Evolutionary conservation across 2,888 invertebrate species (phyloP).

Genomic region (Acleris sparsana): DNA sequence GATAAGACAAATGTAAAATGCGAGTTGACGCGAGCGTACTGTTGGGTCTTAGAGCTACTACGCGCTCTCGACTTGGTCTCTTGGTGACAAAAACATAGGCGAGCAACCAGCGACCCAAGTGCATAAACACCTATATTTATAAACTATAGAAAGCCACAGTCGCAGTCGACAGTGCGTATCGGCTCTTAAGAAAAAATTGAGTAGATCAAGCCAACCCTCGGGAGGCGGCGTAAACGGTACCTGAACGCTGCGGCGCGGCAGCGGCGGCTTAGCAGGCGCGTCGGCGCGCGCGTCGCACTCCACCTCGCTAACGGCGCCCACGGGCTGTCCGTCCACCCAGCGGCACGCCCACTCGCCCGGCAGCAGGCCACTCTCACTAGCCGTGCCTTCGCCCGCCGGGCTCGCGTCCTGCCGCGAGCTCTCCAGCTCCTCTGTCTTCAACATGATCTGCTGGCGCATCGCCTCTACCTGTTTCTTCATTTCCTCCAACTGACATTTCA

Average conservation of each 20-base stretch:
- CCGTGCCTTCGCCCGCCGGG: constrained; percentile 58
- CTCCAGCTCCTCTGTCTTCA: constrained; percentile 53
- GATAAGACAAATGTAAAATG: too few relatives aligned
- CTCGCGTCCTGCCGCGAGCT: constrained; percentile 40
- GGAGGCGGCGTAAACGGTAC: constrained; percentile 43
- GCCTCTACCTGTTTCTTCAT: constrained; percentile 71
- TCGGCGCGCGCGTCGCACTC: constrained; percentile 58
- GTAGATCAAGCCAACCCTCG: neutral
- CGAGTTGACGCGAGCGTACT: too few relatives aligned
- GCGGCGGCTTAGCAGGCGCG: constrained; percentile 63
- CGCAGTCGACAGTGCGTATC: too few relatives aligned
- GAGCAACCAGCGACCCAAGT: too few relatives aligned
- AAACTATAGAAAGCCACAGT: too few relatives aligned
- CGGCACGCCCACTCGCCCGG: constrained; percentile 86
- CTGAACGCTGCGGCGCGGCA: constrained; percentile 72
- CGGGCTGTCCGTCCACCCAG: constrained; percentile 88
- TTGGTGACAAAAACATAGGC: too few relatives aligned
- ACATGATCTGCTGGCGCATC: constrained; percentile 66
- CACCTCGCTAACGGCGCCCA: constrained; percentile 81
- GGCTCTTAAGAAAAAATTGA: too few relatives aligned
- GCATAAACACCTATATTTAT: too few relatives aligned
- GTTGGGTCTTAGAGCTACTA: too few relatives aligned
- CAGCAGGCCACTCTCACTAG: too few relatives aligned
- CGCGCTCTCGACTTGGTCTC: too few relatives aligned
- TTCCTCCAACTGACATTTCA: constrained; percentile 64